Conservation (phyloP, 2,888 invertebrate genomes). For the Stenotaenia linearis region DNA sequence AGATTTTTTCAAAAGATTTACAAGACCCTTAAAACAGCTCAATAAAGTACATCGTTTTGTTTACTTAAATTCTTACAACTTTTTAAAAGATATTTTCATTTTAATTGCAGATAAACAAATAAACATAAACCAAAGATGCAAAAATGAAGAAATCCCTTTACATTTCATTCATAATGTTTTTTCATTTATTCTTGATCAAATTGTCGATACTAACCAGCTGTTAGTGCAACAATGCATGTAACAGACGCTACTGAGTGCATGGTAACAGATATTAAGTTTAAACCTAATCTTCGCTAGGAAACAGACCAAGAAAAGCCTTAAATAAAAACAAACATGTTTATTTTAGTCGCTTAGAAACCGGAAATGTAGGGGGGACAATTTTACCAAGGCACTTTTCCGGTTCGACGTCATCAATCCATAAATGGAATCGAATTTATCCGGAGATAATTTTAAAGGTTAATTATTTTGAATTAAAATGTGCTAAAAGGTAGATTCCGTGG, state of each 20-base stretch:
- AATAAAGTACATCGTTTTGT: neutral
- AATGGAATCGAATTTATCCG: neutral
- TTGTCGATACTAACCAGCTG: too few relatives aligned
- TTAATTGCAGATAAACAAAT: too few relatives aligned
- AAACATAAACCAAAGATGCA: too few relatives aligned
- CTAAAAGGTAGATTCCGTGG: neutral
- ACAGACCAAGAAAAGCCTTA: neutral
- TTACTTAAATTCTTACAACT: neutral
- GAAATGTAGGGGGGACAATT: neutral
- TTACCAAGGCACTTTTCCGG: neutral
- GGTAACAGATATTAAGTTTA: neutral
- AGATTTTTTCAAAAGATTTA: neutral
- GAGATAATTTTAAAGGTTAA: neutral
- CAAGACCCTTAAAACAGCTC: neutral
- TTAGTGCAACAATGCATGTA: neutral
- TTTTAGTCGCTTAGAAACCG: neutral
- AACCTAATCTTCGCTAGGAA: neutral
- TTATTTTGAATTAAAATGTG: neutral
- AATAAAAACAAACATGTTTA: neutral
- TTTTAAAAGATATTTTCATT: too few relatives aligned
- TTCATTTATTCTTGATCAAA: neutral
- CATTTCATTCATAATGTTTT: too few relatives aligned
- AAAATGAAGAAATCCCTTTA: too few relatives aligned
- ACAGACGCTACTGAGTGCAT: neutral
- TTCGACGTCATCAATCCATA: neutral